phyloP scores from a whole-genome alignment of 64 coral and sea anemone species.

The Dendronephthya gigantea region DNA sequence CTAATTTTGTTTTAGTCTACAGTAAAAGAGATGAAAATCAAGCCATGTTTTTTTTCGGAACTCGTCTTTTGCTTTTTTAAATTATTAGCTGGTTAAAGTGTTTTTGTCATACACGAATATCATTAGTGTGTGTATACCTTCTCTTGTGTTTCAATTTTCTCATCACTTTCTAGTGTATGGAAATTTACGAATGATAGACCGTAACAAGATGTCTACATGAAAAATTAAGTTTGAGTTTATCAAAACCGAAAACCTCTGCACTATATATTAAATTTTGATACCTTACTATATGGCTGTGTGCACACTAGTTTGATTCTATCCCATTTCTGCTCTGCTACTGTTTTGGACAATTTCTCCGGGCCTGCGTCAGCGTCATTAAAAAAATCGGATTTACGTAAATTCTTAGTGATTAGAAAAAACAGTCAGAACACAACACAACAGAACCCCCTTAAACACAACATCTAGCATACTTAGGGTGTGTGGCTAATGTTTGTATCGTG shows the following conservation, averaged over 20 bases:
- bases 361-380: constrained; percentile 19
- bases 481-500: no score
- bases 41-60: no score
- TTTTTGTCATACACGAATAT: not conserved
- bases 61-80: no score
- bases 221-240: not conserved
- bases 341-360: constrained; percentile 81
- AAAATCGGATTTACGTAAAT: no score
- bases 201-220: not conserved
- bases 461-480: no score
- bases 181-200: not conserved
- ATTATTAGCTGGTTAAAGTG: no score
- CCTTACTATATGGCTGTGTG: constrained; percentile 94
- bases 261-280: not conserved
- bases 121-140: not conserved
- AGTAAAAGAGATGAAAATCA: not conserved
- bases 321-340: constrained; percentile 90
- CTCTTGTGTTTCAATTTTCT: not conserved
- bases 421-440: no score
- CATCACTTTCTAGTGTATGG: not conserved
- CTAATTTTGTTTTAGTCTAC: constrained; percentile 53
- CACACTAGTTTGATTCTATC: constrained; percentile 85
- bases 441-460: no score
- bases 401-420: no score
- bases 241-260: not conserved